Evolutionary conservation across 2,113 vertebrate species (phyloP), one percentile per base, ranked within the genome.

Genomic region (Pseudois nayaur): DNA sequence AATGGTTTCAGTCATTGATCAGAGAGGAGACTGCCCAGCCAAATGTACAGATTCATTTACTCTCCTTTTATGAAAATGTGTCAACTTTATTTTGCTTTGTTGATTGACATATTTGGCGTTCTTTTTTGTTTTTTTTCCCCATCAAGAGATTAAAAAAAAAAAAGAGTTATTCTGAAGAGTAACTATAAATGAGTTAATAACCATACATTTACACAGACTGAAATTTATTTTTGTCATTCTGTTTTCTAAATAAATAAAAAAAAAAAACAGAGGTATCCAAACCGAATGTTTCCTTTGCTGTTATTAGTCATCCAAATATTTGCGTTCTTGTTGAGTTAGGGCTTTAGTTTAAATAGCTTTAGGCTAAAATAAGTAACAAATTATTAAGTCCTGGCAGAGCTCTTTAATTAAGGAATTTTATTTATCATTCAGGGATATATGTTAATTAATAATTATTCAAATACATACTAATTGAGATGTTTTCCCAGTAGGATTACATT

Each of bases 241-340:
- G n/a, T 82, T 89, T 95, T 91, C 76, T 92, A 96, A 87, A 94
- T 74, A 83, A 96, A 94, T 59, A 71, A 29, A 79, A 97, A 71
- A n/a, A n/a, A n/a, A 71, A 40, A 74, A 71, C 3, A 60, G 60
- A 92, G 29, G 45, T 62, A 87, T 88, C 31, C 64, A 89, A 94
- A 79, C 27, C 7, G 25, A 95, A 94, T 33, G 71, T 97, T 97
- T 96, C 33, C 76, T 95, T 87, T 96, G 54, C 87, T 96, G 11
- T 91, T 87, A 89, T 91, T 97, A 96, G 74, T 90, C 95, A 94
- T 94, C n/a, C 92, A 98, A 98, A 92, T 97, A 96, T 97, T 97
- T 95, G 60, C 0, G 1, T 94, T 95, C 57, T 96, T 3, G 17
- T 92, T 48, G 50, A 97, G 8, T 92, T 85, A 91, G 33, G 29